Evolutionary conservation across 2,888 invertebrate genomes (phyloP), one percentile per base, ranked within the genome.

Genomic region (Branchellion lobata): DNA sequence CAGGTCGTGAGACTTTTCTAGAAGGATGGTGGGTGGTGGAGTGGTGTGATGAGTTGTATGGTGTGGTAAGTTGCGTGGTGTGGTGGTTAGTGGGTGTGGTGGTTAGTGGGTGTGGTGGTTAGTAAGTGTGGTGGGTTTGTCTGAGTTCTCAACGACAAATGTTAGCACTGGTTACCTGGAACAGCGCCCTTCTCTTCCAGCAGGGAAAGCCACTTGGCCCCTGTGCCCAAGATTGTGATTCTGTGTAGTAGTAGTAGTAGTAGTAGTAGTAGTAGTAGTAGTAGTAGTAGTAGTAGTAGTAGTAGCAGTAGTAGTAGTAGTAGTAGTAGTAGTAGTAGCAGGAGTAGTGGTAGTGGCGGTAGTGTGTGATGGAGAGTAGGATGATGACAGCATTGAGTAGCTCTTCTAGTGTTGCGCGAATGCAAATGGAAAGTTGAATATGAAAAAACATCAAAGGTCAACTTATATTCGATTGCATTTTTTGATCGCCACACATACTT

Each of bases 121-220:
- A 21, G 34, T 24, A 1, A 11, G 65, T 65, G 65, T 65, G 3
- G 29, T 11, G 5, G 40, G 14, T 14, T 8, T 40, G 5, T 40
- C 8, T 40, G 5, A 14, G 40, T 40, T 5, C 8, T 8, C 5
- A 40, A 8, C 14, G 40, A 40, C 14, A 40, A 40, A 14, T 40
- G 40, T 40, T 40, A 14, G 40, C 14, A 14, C 5, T 40, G 40
- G 40, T 40, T 40, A 86, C 86, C 83, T 82, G 89, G 88, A 82
- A 85, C 85, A n/a, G 88, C 82, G 27, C 85, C 86, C 80, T 87
- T 86, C 74, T 88, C 87, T 81, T 90, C 89, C 81, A 89, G 86
- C 8, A 89, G 88, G 40, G 89, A 86, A 79, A 90, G 85, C 86
- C 90, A 89, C 84, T 90, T 90, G 21, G 90, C 90, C 82, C 90